Evolutionary conservation across 1,140 invertebrate species (phyloP).

Genomic region (Drosophila hydei): DNA sequence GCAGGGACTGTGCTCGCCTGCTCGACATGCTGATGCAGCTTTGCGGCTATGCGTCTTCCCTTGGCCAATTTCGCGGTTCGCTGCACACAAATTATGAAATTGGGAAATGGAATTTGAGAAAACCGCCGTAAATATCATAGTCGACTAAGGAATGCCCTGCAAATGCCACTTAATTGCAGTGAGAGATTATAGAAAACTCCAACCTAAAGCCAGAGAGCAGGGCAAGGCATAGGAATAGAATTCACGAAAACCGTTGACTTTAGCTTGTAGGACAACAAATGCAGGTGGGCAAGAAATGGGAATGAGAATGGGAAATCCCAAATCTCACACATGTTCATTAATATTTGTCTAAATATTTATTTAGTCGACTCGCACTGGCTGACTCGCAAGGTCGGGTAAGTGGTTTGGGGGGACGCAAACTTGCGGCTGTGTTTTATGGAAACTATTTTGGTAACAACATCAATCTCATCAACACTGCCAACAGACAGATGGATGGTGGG

Average conservation of each 20-base stretch:
- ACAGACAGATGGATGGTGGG: neutral
- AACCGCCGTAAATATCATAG: neutral
- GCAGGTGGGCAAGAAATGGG: neutral
- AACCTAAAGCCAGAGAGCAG: neutral
- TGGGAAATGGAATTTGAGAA: neutral
- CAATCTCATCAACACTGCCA: constrained; percentile 37
- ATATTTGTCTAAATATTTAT: constrained; percentile 76
- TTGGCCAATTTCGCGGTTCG: constrained; percentile 52
- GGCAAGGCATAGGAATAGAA: no score
- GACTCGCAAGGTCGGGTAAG: constrained; percentile 49
- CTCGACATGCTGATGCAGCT: constrained; percentile 62
- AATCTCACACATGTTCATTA: constrained; percentile 32
- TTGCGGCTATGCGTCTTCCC: constrained; percentile 14
- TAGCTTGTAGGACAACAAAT: neutral
- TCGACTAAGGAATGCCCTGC: constrained; percentile 9
- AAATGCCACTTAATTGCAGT: no score
- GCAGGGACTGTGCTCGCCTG: constrained; percentile 77
- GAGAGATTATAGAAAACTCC: neutral
- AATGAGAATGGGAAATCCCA: constrained; percentile 18
- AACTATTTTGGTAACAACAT: constrained; percentile 53
- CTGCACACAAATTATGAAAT: constrained; percentile 58
- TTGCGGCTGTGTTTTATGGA: constrained; percentile 34
- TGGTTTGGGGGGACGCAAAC: constrained; percentile 14
- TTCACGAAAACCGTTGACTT: no score
- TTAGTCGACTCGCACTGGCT: constrained; percentile 48